Evolutionary conservation across 2,797 vertebrate species (phyloP), one percentile per base, ranked within the genome.

Genomic region (Scolopax bukidnonensis): DNA sequence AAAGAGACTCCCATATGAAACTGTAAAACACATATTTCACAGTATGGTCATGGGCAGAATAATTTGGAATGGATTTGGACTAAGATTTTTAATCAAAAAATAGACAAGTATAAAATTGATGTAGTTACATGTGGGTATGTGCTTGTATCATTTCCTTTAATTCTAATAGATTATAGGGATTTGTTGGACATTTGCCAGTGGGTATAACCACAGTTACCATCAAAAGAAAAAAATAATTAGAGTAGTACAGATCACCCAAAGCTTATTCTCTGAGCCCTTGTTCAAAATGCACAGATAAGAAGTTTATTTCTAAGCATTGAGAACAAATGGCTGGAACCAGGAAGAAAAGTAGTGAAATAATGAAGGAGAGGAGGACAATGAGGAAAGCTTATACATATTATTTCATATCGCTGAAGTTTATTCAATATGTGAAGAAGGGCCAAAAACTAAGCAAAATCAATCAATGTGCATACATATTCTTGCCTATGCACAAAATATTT

Each of bases 51-150:
- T 38, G 7, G 7, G 2, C 4, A 87, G 79, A 23, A 68, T 15
- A 2, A 4, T 57, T 89, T 77, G 48, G 32, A 79, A 57, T 54
- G 12, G 4, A 71, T 4, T 54, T 56, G 48, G 18, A 67, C 11
- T 60, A 56, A 68, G 30, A 0, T 2, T 67, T 84, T 84, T 14
- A 78, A 14, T 11, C 7, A 38, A 57, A 57, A 30, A 33, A 4
- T 45, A 16, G 27, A 28, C 1, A 75, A 64, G 89, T 28, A 5
- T 82, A 21, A 76, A 63, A 38, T 6, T 78, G 7, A 9, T 24
- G 6, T n/a, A 59, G 5, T 67, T 82, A 18, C 13, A n/a, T 24
- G 4, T 6, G 3, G 3, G 1, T 7, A 10, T 16, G 9, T 13
- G 9, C 20, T 14, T 70, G 30, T 16, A 24, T 57, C 4, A 1